Conservation (phyloP, 2,888 invertebrate genomes). For the Rosalia funebris region DNA sequence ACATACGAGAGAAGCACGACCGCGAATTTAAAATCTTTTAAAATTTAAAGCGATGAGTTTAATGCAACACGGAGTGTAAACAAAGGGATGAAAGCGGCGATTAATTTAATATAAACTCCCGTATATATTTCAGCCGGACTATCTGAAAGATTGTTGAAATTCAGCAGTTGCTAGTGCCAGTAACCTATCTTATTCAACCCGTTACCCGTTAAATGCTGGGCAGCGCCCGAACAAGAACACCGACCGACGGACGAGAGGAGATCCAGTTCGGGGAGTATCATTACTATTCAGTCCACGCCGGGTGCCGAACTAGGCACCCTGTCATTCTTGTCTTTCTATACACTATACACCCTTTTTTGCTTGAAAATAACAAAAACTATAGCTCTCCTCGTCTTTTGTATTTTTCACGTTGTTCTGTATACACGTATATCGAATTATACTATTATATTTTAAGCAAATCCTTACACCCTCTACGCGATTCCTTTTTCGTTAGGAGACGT, state of each 20-base stretch:
- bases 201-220: conserved; percentile 51
- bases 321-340: conserved; percentile 63
- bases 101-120: conserved; percentile 27
- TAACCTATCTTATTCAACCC: conserved; percentile 52
- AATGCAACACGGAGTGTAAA: not conserved
- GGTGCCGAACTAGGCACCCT: conserved; percentile 61
- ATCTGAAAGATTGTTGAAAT: conserved; percentile 52
- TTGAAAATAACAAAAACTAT: conserved; percentile 62
- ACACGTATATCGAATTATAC: conserved; percentile 37
- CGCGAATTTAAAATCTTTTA: not conserved
- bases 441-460: conserved; percentile 25
- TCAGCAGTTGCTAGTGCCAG: conserved; percentile 48
- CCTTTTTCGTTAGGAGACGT: too few species aligned
- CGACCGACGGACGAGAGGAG: conserved; percentile 49
- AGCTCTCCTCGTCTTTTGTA: conserved; percentile 54
- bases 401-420: conserved; percentile 43
- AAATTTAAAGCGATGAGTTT: not conserved
- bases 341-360: conserved; percentile 60
- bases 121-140: conserved; percentile 33
- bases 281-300: conserved; percentile 62
- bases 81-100: not conserved
- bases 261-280: conserved; percentile 53
- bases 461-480: too few species aligned
- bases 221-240: conserved; percentile 52
- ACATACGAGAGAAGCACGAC: too few species aligned